These are phyloP conservation scores for Ceratotherium simum DNA, from an alignment of 2,113 vertebrate genomes.

Conservation along the genomic window DNA sequence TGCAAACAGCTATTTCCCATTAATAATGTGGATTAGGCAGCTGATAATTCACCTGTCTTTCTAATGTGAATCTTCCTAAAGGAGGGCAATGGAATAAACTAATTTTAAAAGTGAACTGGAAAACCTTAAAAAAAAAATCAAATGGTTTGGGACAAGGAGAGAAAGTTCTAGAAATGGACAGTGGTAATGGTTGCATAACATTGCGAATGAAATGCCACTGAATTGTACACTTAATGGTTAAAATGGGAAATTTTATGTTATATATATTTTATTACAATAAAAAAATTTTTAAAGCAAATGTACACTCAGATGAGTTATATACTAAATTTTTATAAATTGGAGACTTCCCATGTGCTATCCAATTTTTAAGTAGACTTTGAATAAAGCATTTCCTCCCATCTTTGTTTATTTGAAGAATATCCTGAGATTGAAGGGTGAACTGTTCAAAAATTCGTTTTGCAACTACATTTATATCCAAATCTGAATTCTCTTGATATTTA, in stretches of 20 bases:
- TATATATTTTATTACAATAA: not conserved
- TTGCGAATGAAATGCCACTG: not conserved
- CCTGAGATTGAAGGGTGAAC: not conserved
- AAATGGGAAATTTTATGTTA: slow-evolving; percentile 14
- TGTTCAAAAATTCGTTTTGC: slow-evolving; percentile 27
- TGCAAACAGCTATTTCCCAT: not conserved
- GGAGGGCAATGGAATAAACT: not conserved
- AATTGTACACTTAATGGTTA: not conserved
- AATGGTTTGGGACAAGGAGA: not conserved
- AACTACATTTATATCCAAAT: slow-evolving; percentile 1
- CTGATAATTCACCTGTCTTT: not conserved
- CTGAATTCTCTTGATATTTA: slow-evolving; percentile 13
- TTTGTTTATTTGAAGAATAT: slow-evolving; percentile 29
- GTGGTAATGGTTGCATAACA: not conserved
- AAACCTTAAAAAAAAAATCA: not conserved
- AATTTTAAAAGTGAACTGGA: not conserved
- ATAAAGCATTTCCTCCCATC: not conserved
- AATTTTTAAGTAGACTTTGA: not conserved
- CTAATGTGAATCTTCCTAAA: not conserved
- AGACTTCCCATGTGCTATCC: not conserved
- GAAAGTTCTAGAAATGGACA: not conserved
- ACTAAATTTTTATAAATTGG: not conserved
- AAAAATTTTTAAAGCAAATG: not conserved
- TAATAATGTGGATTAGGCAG: not conserved
- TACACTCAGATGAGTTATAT: not conserved